phyloP scores from a whole-genome alignment of 2,113 vertebrate species.

The Gambusia holbrooki region DNA sequence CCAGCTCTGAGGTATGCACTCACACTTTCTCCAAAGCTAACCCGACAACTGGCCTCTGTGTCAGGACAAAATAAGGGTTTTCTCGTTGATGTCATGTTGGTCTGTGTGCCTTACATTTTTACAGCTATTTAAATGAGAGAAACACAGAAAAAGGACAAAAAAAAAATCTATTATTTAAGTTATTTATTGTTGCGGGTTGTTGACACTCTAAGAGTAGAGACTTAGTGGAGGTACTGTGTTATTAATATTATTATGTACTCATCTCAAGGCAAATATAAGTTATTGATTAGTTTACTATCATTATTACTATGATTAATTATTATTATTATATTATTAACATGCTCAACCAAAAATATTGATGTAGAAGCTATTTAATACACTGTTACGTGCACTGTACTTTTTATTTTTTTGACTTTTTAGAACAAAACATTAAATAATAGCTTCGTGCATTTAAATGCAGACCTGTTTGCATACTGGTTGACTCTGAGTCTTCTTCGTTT shows the following conservation, averaged over 20 bases:
- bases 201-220: conserved; percentile 91
- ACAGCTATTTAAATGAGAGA: conserved; percentile 90
- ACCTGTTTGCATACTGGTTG: conserved; percentile 75
- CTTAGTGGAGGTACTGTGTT: conserved; percentile 98
- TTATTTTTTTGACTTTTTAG: conserved; percentile 85
- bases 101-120: conserved; percentile 96
- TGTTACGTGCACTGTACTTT: conserved; percentile 95
- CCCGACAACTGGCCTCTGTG: conserved; percentile 61
- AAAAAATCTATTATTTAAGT: conserved; percentile 84
- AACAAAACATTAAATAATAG: conserved; percentile 87
- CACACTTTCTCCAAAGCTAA: conserved; percentile 57
- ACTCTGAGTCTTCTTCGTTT: conserved; percentile 80
- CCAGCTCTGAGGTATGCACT: conserved; percentile 84
- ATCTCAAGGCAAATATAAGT: conserved; percentile 99
- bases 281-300: conserved; percentile 96
- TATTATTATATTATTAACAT: conserved; percentile 97
- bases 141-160: conserved; percentile 41
- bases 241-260: conserved; percentile 95
- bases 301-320: conserved; percentile 88
- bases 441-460: conserved; percentile 84
- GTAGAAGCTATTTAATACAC: conserved; percentile 94
- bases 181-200: conserved; percentile 99
- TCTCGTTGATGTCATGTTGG: conserved; percentile 84
- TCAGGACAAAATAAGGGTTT: conserved; percentile 71
- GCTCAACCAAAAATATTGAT: conserved; percentile 93